Evolutionary conservation across 2,113 vertebrate genomes (phyloP).

Genomic region (Aleadryas rufinucha): DNA sequence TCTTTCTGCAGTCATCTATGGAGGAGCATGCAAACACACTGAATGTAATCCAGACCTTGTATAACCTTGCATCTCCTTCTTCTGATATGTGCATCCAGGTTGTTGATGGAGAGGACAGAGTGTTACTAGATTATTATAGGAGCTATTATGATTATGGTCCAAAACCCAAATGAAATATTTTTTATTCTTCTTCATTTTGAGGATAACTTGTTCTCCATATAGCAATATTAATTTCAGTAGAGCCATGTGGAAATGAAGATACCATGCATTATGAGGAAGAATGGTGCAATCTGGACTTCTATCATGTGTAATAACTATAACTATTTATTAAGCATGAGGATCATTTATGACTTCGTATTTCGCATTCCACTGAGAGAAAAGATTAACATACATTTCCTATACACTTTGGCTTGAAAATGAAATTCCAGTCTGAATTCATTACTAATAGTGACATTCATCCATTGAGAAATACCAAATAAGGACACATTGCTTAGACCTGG

Average conservation of each 20-base stretch:
- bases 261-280: background rate
- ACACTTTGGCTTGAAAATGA: background rate
- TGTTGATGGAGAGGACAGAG: background rate
- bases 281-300: background rate
- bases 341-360: conserved; percentile 4
- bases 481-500: background rate
- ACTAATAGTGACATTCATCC: background rate
- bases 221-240: background rate
- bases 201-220: background rate
- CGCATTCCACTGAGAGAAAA: background rate
- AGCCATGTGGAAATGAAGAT: background rate
- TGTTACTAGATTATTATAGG: background rate
- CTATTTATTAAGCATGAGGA: background rate
- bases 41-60: background rate
- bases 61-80: background rate
- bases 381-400: background rate
- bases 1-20: background rate
- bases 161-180: background rate
- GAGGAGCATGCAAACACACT: background rate
- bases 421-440: background rate
- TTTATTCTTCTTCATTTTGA: background rate
- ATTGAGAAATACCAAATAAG: background rate
- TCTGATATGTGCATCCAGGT: background rate
- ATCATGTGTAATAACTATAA: background rate
- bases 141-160: background rate